A percentile compares a stretch with the other conserved stretches of the same genome.
Evolutionary conservation across 2,113 vertebrate genomes (phyloP).

Genomic region (Neolamprologus tretocephalus): DNA sequence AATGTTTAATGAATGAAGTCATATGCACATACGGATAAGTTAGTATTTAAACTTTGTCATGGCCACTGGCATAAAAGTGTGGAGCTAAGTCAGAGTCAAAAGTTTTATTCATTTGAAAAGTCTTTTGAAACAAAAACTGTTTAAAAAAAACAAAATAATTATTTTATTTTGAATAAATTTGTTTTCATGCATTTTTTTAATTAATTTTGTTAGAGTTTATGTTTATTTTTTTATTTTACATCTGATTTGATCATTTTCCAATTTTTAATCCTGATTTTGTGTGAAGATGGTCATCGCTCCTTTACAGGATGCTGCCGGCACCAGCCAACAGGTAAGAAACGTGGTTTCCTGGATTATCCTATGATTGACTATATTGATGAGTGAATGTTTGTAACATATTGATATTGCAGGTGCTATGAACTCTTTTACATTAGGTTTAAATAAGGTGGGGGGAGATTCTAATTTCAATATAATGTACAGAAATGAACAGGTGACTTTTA

Average conservation of each 20-base stretch:
- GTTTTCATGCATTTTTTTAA: accelerated
- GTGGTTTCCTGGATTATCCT: not conserved
- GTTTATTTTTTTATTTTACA: not conserved
- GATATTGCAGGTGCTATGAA: not conserved
- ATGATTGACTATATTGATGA: not conserved
- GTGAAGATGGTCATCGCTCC: not conserved
- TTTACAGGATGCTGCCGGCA: not conserved
- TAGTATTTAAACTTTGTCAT: not conserved
- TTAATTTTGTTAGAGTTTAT: not conserved
- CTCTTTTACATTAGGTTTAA: not conserved
- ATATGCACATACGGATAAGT: not conserved
- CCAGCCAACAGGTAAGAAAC: not conserved
- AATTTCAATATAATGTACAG: not conserved
- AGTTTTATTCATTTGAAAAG: not conserved
- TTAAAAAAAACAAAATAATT: not conserved
- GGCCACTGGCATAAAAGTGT: not conserved
- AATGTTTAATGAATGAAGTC: not conserved
- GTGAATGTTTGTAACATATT: not conserved
- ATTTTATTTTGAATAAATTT: not conserved
- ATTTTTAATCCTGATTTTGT: not conserved
- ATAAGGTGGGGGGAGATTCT: not conserved
- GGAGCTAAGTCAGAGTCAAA: not conserved
- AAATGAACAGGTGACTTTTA: not conserved
- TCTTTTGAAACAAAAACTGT: not conserved
- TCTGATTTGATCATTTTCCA: not conserved